A percentile compares a stretch with the other conserved stretches of the same genome.
Conservation (phyloP, 2,888 invertebrate species). For the Pedicia rivosa region DNA sequence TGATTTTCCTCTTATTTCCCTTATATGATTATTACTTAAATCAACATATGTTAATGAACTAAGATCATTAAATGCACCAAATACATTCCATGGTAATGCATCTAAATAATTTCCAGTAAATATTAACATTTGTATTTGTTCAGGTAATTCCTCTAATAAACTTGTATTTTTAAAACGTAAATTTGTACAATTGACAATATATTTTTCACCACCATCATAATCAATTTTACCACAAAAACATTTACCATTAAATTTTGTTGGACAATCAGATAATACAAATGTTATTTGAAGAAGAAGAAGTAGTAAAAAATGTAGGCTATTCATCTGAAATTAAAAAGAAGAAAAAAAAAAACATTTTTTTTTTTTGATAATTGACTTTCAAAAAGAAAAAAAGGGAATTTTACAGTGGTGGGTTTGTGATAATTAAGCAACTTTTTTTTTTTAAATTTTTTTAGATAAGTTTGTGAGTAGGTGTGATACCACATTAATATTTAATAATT, state of each 20-base stretch:
- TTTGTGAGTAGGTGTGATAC: too few relatives aligned
- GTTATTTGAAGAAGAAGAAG: too few relatives aligned
- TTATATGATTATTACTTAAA: conserved; percentile 55
- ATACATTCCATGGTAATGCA: conserved; percentile 50
- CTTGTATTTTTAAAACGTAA: conserved; percentile 39
- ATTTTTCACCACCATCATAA: conserved; percentile 35
- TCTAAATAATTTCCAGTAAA: conserved; percentile 53
- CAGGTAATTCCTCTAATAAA: conserved; percentile 43
- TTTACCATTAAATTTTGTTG: conserved; percentile 30
- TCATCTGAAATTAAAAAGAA: too few relatives aligned
- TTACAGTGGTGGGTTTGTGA: too few relatives aligned
- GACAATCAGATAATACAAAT: too few relatives aligned
- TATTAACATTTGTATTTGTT: conserved; percentile 48
- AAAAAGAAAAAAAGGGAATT: too few relatives aligned
- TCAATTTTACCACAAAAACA: conserved; percentile 39
- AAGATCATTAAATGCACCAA: conserved; percentile 43
- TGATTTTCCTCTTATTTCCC: conserved; percentile 53
- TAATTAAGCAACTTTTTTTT: too few relatives aligned
- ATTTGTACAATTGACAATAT: conserved; percentile 56
- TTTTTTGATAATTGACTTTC: too few relatives aligned
- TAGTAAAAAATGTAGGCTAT: too few relatives aligned
- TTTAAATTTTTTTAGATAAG: too few relatives aligned
- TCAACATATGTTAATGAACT: conserved; percentile 46
- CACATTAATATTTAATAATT: too few relatives aligned
- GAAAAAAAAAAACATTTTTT: too few relatives aligned